A percentile compares a stretch with the other conserved stretches of the same genome.
Conservation (phyloP, 1,140 invertebrate species). For the honey bee (Apis mellifera) region DNA sequence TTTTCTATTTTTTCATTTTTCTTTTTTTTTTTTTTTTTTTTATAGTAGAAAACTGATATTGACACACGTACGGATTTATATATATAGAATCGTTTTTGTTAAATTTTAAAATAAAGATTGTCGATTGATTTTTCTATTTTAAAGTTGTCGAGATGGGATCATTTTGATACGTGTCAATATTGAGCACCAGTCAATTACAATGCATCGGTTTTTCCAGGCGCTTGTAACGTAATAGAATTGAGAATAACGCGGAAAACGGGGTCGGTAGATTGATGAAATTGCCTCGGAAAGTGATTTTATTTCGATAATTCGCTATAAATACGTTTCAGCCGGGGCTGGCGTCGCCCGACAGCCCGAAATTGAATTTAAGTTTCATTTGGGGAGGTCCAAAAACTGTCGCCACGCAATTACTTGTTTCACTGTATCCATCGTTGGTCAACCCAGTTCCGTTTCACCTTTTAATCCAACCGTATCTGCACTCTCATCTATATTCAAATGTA, state of each 20-base stretch:
- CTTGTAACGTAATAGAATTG: neutral
- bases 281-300: slow-evolving; percentile 44
- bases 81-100: no score
- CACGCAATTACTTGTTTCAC: slow-evolving; percentile 29
- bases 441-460: slow-evolving; percentile 41
- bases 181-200: neutral
- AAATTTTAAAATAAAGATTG: neutral
- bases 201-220: neutral
- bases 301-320: slow-evolving; percentile 49
- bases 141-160: neutral
- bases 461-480: slow-evolving; percentile 16
- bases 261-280: slow-evolving; percentile 25
- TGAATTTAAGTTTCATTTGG: slow-evolving; percentile 46
- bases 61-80: no score
- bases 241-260: slow-evolving; percentile 3
- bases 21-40: no score
- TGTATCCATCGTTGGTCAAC: neutral
- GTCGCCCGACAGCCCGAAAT: slow-evolving; percentile 16
- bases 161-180: neutral
- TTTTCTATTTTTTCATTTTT: no score
- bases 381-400: slow-evolving; percentile 27
- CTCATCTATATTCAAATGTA: slow-evolving; percentile 24
- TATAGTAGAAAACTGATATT: no score
- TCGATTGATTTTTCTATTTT: no score
- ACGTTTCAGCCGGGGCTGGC: slow-evolving; percentile 6